Evolutionary conservation across 2,113 vertebrate species (phyloP).

Genomic region (Cyprinodon brontotheroides): DNA sequence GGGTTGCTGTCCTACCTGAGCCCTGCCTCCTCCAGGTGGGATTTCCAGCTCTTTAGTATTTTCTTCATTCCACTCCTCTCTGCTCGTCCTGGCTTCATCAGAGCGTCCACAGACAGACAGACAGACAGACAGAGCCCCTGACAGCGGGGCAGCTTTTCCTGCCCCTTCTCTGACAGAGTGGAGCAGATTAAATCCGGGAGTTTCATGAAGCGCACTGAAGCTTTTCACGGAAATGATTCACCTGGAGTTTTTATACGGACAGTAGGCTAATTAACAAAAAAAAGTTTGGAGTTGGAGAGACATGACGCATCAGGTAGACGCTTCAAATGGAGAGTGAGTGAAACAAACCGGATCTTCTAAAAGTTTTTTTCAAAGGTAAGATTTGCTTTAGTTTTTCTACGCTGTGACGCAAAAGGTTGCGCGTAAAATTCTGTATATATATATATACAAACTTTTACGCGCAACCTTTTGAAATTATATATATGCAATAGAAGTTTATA

Average conservation of each 20-base stretch:
- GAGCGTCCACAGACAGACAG: slow-evolving; percentile 13
- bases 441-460: too few relatives aligned
- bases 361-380: slow-evolving; percentile 61
- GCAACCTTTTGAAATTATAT: background rate
- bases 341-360: slow-evolving; percentile 46
- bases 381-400: background rate
- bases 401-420: background rate
- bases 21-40: slow-evolving; percentile 64
- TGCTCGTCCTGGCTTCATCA: background rate
- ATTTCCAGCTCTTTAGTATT: slow-evolving; percentile 26
- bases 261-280: slow-evolving; percentile 28
- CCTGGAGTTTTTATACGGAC: slow-evolving; percentile 67
- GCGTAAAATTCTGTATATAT: background rate
- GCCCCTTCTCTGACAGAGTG: background rate
- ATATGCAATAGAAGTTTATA: background rate
- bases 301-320: slow-evolving; percentile 34
- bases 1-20: slow-evolving; percentile 52
- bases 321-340: slow-evolving; percentile 69
- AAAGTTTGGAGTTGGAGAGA: slow-evolving; percentile 57
- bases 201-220: slow-evolving; percentile 29
- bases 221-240: slow-evolving; percentile 72
- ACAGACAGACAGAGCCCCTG: slow-evolving; percentile 2
- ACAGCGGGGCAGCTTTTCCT: background rate
- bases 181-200: background rate
- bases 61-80: background rate